Conservation (phyloP, 2,888 invertebrate species). For the Eledona agricola region DNA sequence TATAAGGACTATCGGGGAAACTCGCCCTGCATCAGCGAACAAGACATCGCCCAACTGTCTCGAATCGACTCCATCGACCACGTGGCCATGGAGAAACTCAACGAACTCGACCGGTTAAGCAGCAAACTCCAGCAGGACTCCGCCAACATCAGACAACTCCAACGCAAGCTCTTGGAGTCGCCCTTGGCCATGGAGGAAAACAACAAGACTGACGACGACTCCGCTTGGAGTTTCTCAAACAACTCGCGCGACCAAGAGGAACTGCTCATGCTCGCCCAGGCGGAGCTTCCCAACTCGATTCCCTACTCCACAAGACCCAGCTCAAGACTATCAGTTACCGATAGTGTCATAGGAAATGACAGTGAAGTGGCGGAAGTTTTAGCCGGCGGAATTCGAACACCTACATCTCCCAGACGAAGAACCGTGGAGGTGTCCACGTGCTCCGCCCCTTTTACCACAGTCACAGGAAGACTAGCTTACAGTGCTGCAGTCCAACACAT, state of each 20-base stretch:
- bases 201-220: conserved; percentile 68
- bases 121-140: conserved; percentile 81
- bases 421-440: conserved; percentile 66
- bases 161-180: conserved; percentile 74
- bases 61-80: conserved; percentile 80
- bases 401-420: conserved; percentile 69
- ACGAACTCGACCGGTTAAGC: conserved; percentile 80
- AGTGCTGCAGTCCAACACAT: conserved; percentile 74
- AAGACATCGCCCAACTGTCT: conserved; percentile 79
- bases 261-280: conserved; percentile 65
- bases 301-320: conserved; percentile 63
- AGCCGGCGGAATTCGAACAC: conserved; percentile 63
- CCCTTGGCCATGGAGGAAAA: conserved; percentile 60
- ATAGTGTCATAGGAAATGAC: conserved; percentile 70
- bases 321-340: conserved; percentile 70
- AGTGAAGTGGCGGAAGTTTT: conserved; percentile 71
- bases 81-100: conserved; percentile 79
- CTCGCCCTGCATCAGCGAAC: conserved; percentile 78
- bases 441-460: conserved; percentile 71
- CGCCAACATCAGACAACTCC: conserved; percentile 78
- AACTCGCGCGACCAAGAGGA: conserved; percentile 72
- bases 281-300: conserved; percentile 63
- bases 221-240: conserved; percentile 76
- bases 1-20: conserved; percentile 82
- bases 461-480: conserved; percentile 72